These are phyloP conservation scores for Halocaridina rubra DNA, from an alignment of 2,888 invertebrate genomes.

Conservation along the genomic window DNA sequence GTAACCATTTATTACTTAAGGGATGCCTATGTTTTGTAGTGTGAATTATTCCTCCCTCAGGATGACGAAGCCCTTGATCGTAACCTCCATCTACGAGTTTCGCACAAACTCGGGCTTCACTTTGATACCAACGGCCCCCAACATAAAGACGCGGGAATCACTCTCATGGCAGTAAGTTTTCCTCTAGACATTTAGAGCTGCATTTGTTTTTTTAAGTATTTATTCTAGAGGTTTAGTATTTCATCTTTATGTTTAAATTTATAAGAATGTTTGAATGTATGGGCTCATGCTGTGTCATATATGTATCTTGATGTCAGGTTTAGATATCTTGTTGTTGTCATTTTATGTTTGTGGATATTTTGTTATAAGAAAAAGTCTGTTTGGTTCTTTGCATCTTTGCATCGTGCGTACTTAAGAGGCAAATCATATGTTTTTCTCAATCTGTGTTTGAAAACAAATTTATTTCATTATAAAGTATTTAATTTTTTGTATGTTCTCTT, in stretches of 20 bases:
- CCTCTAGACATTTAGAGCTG: too few relatives aligned
- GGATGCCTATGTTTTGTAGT: not conserved
- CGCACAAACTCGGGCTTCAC: slow-evolving; percentile 68
- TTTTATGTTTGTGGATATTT: too few relatives aligned
- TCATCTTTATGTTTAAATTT: not conserved
- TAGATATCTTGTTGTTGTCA: too few relatives aligned
- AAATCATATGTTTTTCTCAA: too few relatives aligned
- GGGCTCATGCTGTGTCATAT: not conserved
- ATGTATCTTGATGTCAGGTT: not conserved
- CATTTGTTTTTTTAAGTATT: too few relatives aligned
- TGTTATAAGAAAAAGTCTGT: too few relatives aligned
- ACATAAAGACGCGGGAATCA: slow-evolving; percentile 67
- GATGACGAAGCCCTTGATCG: slow-evolving; percentile 68
- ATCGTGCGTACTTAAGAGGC: too few relatives aligned
- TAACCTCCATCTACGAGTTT: slow-evolving; percentile 68
- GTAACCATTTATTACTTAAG: not conserved
- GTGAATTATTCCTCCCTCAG: slow-evolving; percentile 64
- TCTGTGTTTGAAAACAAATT: too few relatives aligned
- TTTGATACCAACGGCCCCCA: slow-evolving; percentile 68
- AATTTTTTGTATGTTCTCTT: too few relatives aligned
- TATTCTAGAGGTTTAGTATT: too few relatives aligned
- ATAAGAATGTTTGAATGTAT: not conserved
- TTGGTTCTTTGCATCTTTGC: too few relatives aligned
- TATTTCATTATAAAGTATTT: too few relatives aligned
- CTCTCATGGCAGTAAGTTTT: slow-evolving; percentile 68